Evolutionary conservation across 2,888 invertebrate species (phyloP).

Genomic region (Carcina quercana): DNA sequence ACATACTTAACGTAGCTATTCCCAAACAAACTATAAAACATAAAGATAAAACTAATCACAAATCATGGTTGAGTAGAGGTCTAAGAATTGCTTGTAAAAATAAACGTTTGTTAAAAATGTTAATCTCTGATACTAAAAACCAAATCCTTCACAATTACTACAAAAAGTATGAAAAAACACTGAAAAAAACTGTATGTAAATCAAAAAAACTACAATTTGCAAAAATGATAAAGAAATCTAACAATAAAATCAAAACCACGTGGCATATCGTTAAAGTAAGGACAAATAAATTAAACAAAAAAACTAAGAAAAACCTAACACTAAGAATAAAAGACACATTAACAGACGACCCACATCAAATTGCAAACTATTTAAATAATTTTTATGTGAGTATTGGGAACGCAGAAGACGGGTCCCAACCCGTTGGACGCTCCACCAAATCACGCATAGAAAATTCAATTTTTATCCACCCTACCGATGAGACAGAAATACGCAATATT

Average conservation of each 20-base stretch:
- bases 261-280: constrained; percentile 10
- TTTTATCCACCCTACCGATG: constrained; percentile 4
- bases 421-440: too few relatives aligned
- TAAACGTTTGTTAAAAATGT: constrained; percentile 6
- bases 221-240: not conserved
- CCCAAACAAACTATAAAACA: constrained; percentile 6
- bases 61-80: not conserved
- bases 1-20: constrained; percentile 5
- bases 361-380: too few relatives aligned
- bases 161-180: constrained; percentile 4
- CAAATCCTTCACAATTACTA: constrained; percentile 3
- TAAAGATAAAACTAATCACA: constrained; percentile 1
- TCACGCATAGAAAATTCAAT: constrained; percentile 1
- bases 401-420: too few relatives aligned
- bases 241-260: constrained; percentile 7
- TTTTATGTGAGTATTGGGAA: too few relatives aligned
- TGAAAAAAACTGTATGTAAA: constrained; percentile 6
- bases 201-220: constrained; percentile 6
- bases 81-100: constrained; percentile 7
- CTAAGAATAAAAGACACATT: too few relatives aligned
- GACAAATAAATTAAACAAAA: constrained; percentile 2
- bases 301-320: too few relatives aligned
- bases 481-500: constrained; percentile 3
- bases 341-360: too few relatives aligned
- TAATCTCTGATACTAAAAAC: constrained; percentile 6